These are phyloP conservation scores for Aspidapion aeneum DNA, from an alignment of 2,888 invertebrate genomes.

Conservation along the genomic window DNA sequence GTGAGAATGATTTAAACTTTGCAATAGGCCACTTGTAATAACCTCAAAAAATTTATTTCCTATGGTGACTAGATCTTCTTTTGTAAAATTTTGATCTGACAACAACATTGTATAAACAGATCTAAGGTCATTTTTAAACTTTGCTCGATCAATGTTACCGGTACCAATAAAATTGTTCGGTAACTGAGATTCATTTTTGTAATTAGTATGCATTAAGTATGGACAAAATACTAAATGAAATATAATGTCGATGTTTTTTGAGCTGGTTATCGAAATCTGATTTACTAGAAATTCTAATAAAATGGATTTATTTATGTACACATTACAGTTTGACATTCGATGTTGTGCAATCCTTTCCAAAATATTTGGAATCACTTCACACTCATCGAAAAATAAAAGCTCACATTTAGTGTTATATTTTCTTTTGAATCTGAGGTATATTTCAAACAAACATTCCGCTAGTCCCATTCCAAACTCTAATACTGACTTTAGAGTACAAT, in stretches of 20 bases:
- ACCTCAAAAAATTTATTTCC: conserved; percentile 30
- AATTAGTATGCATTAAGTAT: conserved; percentile 26
- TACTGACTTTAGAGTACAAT: not conserved
- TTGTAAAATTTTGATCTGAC: conserved; percentile 24
- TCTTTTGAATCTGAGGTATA: conserved; percentile 24
- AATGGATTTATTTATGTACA: conserved; percentile 10
- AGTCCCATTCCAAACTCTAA: conserved; percentile 15
- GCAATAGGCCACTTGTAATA: conserved; percentile 32
- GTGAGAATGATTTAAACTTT: conserved; percentile 27
- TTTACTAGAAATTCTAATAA: conserved; percentile 30
- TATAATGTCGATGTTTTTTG: conserved; percentile 34
- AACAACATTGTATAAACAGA: conserved; percentile 28
- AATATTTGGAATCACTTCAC: conserved; percentile 20
- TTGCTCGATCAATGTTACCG: conserved; percentile 25
- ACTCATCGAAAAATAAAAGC: conserved; percentile 30
- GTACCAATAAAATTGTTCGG: conserved; percentile 31
- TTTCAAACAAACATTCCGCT: conserved; percentile 16
- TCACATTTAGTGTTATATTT: conserved; percentile 12
- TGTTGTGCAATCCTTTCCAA: conserved; percentile 28
- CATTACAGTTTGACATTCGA: conserved; percentile 20
- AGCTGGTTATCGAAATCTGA: conserved; percentile 28
- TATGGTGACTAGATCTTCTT: conserved; percentile 23
- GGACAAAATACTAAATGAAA: conserved; percentile 35
- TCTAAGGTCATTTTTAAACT: conserved; percentile 28
- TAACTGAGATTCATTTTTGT: conserved; percentile 27